Evolutionary conservation across 2,888 invertebrate genomes (phyloP).

Genomic region (Tipula vernalis): DNA sequence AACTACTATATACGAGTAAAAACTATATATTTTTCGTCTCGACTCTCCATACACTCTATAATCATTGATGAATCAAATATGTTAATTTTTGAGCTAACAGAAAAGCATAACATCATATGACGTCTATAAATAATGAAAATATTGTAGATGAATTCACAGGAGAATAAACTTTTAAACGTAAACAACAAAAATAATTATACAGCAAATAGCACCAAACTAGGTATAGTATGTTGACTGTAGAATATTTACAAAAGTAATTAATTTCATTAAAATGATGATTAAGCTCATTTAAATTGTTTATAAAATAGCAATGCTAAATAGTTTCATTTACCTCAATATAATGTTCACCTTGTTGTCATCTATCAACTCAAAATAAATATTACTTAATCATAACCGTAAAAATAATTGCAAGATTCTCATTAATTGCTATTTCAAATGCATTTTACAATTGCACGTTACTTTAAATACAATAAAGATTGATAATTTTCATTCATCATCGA

Average conservation of each 20-base stretch:
- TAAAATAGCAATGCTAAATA: neutral
- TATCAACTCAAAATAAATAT: neutral
- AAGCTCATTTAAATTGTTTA: neutral
- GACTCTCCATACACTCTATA: no score
- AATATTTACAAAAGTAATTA: neutral
- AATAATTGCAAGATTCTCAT: neutral
- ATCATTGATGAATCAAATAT: no score
- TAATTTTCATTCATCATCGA: neutral
- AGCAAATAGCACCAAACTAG: neutral
- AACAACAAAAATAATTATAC: neutral
- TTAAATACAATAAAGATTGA: neutral
- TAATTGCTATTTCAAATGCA: neutral
- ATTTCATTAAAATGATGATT: neutral
- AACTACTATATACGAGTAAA: no score
- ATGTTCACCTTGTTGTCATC: neutral
- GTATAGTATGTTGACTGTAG: no score
- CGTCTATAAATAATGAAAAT: neutral
- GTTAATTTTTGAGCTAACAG: no score
- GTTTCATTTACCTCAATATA: neutral
- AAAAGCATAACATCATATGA: no score
- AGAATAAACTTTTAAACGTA: neutral
- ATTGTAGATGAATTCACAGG: neutral
- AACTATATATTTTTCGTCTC: no score
- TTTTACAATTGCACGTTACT: neutral
- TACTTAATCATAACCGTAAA: neutral